These are phyloP conservation scores for Epinephelus awoara DNA, from an alignment of 2,797 vertebrate genomes.

Conservation along the genomic window DNA sequence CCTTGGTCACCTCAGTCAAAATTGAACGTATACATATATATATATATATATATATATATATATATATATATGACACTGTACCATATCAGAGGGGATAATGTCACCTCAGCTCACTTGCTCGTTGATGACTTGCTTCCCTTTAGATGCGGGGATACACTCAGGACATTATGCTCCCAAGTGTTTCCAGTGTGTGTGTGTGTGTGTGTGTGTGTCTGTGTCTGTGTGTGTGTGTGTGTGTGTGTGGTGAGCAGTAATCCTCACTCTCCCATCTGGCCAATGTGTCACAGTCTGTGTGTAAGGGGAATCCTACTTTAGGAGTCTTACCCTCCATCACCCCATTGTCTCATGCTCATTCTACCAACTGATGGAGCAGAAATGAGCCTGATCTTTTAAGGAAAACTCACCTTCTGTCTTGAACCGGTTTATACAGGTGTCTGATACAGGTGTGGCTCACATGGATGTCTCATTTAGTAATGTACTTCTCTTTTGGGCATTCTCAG, in stretches of 20 bases:
- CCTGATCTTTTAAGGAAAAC: neutral
- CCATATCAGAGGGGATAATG: neutral
- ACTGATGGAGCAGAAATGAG: neutral
- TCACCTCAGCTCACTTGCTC: constrained; percentile 9
- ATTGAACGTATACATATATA: no score
- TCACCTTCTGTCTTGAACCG: neutral
- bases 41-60: no score
- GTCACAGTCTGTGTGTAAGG: constrained; percentile 28
- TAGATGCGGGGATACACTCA: neutral
- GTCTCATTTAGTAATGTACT: neutral
- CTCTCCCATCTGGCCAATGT: constrained; percentile 68
- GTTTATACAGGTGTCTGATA: neutral
- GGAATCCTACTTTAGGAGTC: constrained; percentile 50
- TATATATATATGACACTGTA: neutral
- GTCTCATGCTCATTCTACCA: neutral
- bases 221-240: constrained; percentile 3
- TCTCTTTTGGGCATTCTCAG: neutral
- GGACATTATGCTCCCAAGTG: neutral
- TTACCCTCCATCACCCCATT: constrained; percentile 27
- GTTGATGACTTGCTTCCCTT: neutral
- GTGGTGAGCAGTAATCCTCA: constrained; percentile 61
- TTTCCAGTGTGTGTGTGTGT: neutral
- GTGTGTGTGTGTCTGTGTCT: neutral
- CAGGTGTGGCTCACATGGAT: neutral
- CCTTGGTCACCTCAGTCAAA: neutral